A percentile compares a stretch with the other conserved stretches of the same genome.
Conservation (phyloP, 2,888 invertebrate species). For the Lydus trimaculatus region DNA sequence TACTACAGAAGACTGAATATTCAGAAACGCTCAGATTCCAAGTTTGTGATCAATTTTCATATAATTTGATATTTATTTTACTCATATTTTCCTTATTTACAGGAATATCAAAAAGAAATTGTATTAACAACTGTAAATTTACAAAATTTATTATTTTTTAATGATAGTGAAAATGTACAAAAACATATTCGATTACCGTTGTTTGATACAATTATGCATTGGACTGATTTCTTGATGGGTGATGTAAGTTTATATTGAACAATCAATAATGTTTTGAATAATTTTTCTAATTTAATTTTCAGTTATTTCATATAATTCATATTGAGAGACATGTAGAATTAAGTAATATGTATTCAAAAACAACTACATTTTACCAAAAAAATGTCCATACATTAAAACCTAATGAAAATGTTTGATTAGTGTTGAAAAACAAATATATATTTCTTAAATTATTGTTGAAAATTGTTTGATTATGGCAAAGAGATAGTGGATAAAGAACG, state of each 20-base stretch:
- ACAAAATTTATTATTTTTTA: conserved; percentile 23
- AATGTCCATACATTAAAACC: conserved; percentile 15
- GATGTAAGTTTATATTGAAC: conserved; percentile 20
- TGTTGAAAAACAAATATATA: too few species aligned
- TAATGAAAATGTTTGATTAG: background rate
- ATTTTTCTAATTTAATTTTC: background rate
- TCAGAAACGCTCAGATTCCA: conserved; percentile 13
- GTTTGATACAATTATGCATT: conserved; percentile 27
- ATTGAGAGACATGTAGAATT: conserved; percentile 18
- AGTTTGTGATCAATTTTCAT: too few species aligned
- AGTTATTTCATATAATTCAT: conserved; percentile 25
- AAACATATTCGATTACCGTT: conserved; percentile 21
- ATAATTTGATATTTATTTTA: too few species aligned
- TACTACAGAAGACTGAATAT: conserved; percentile 15
- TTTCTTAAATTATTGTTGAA: too few species aligned
- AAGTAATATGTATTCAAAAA: conserved; percentile 11
- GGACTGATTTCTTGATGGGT: conserved; percentile 25
- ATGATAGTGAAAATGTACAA: conserved; percentile 24
- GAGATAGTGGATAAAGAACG: background rate
- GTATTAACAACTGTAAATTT: conserved; percentile 12
- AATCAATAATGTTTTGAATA: background rate
- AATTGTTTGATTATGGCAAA: too few species aligned
- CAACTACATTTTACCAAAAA: conserved; percentile 17
- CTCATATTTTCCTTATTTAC: conserved; percentile 3
- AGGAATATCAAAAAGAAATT: conserved; percentile 27